phyloP scores from a whole-genome alignment of 1,140 invertebrate genomes.

The Apis dorsata region DNA sequence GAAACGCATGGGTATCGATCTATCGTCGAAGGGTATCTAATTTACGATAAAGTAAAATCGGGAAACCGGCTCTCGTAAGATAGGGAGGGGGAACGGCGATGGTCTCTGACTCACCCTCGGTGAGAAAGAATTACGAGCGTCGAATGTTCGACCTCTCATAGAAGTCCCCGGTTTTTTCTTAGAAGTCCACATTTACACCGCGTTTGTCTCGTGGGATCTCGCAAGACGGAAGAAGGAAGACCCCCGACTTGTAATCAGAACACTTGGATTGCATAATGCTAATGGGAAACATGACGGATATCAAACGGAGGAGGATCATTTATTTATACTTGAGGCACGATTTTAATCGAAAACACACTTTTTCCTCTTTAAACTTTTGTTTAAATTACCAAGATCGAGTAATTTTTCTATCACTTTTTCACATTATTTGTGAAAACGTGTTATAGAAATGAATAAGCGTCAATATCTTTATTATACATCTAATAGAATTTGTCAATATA shows the following conservation, averaged over 20 bases:
- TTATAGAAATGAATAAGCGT: too few species aligned
- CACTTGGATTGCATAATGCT: slow-evolving; percentile 18
- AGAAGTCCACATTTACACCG: slow-evolving; percentile 39
- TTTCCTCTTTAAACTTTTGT: not conserved
- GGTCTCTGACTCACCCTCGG: slow-evolving; percentile 60
- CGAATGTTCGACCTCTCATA: slow-evolving; percentile 52
- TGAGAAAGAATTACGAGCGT: slow-evolving; percentile 49
- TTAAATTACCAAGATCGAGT: too few species aligned
- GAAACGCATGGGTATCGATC: slow-evolving; percentile 34
- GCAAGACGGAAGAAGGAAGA: not conserved
- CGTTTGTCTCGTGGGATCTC: not conserved
- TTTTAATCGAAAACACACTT: not conserved
- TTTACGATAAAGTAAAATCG: slow-evolving; percentile 59
- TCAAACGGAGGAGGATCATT: not conserved
- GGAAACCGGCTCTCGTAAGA: slow-evolving; percentile 49
- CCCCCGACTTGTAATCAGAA: not conserved
- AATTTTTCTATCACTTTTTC: too few species aligned
- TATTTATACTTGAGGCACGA: slow-evolving; percentile 15
- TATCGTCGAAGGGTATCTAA: slow-evolving; percentile 48
- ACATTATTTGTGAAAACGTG: too few species aligned
- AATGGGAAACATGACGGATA: slow-evolving; percentile 17
- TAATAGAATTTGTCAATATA: too few species aligned
- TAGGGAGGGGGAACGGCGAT: slow-evolving; percentile 34
- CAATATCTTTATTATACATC: too few species aligned
- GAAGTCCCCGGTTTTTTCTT: slow-evolving; percentile 47